These are phyloP conservation scores for Felis catus DNA, from an alignment of 2,113 vertebrate species.

Conservation along the genomic window DNA sequence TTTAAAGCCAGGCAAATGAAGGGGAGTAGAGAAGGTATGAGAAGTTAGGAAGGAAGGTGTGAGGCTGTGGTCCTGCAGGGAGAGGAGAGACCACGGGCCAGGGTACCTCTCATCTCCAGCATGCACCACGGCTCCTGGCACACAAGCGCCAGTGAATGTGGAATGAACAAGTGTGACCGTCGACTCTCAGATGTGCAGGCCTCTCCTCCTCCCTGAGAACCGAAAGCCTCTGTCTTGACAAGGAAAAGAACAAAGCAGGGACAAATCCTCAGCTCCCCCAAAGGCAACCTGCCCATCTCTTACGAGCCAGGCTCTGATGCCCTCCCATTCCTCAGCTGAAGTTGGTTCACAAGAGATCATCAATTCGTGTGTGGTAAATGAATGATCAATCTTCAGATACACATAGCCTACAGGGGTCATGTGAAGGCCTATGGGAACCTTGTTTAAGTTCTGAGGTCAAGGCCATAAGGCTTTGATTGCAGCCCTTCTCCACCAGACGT, in stretches of 20 bases:
- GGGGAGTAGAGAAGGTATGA: neutral
- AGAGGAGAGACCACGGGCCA: neutral
- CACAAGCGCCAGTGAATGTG: accelerated
- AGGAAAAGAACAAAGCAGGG: neutral
- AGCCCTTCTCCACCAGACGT: neutral
- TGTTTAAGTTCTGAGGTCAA: neutral
- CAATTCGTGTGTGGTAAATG: neutral
- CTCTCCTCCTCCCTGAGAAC: neutral
- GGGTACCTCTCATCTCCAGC: neutral
- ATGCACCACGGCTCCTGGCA: neutral
- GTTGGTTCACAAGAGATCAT: neutral
- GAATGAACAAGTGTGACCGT: neutral
- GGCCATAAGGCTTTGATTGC: neutral
- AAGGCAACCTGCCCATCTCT: neutral
- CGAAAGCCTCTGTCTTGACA: neutral
- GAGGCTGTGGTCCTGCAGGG: neutral
- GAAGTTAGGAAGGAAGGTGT: neutral
- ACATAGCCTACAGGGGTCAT: neutral
- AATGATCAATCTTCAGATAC: neutral
- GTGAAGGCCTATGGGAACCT: neutral
- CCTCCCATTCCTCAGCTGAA: neutral
- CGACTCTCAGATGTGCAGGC: neutral
- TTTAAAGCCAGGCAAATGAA: neutral
- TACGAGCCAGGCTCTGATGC: neutral
- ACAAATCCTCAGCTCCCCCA: neutral